Conservation (phyloP, 2,797 vertebrate species). For the Premnoplex brunnescens region DNA sequence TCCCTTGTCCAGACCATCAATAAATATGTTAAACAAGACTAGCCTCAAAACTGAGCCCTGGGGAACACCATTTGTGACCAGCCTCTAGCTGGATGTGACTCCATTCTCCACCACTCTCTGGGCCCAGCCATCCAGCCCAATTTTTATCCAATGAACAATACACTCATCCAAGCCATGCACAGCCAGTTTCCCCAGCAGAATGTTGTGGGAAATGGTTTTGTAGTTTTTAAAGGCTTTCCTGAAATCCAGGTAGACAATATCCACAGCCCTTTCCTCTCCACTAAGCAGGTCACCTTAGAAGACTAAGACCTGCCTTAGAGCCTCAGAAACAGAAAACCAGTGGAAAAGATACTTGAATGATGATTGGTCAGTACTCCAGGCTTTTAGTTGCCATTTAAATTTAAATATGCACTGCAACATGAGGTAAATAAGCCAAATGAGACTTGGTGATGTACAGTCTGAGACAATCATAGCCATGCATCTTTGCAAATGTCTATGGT, state of each 20-base stretch:
- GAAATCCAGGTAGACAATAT: not conserved
- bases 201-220: not conserved
- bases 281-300: not conserved
- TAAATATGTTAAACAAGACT: not conserved
- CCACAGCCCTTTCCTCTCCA: not conserved
- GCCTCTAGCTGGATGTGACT: not conserved
- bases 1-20: not conserved
- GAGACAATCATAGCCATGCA: not conserved
- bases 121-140: not conserved
- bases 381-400: slow-evolving; percentile 22
- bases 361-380: not conserved
- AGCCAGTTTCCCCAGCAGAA: not conserved
- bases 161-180: not conserved
- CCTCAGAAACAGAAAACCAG: not conserved
- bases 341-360: not conserved
- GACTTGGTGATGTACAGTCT: not conserved
- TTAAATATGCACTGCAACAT: not conserved
- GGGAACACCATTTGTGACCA: too few relatives aligned
- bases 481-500: not conserved
- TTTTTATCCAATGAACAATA: not conserved
- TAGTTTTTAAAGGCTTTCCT: not conserved
- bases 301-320: not conserved
- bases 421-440: not conserved
- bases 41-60: not conserved
- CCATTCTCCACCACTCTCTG: not conserved